Evolutionary conservation across 2,113 vertebrate species (phyloP), one percentile per base, ranked within the genome.

Genomic region (Rhinichthys klamathensis): DNA sequence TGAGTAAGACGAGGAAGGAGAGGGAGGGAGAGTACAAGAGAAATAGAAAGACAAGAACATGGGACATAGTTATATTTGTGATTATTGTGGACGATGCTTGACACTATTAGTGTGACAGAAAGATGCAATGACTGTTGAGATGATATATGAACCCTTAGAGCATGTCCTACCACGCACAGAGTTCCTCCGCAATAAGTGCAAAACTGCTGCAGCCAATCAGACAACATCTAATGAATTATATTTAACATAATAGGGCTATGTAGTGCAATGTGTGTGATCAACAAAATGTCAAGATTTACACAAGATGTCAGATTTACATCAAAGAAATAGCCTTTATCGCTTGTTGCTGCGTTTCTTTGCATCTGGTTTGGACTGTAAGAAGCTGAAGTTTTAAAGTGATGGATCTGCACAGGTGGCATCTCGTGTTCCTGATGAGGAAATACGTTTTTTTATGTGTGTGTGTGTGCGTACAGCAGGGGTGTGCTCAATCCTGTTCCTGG

Each of bases 1-100:
- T 76, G 85, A 60, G 41, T 82, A 70, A 63, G 70, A 86, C 2
- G 27, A 49, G 84, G 41, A 44, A 41, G 8, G 41, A 7, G 41
- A 44, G 75, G 41, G 18, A 3, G 27, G 32, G 27, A 49, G 83
- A 12, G 38, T 16, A 41, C 41, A n/a, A 76, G 83, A 63, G 13
- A 54, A 75, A 79, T 30, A n/a, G 49, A 56, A 32, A 32, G 23
- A 77, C 30, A 44, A 23, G n/a, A 51, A 76, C 13, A 49, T 65
- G n/a, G 7, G 21, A 51, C 27, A 63, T 4, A 27, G 7, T 16
- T 4, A 27, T 4, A 10, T 21, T 30, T 58, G 70, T n/a, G 21
- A 84, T 65, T 56, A n/a, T 35, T 82, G 41, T n/a, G 25, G 63
- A 61, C 2, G 13, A 61, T 61, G 8, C 35, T 21, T n/a, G 51